A percentile compares a stretch with the other conserved stretches of the same genome.
Conservation (phyloP, 2,797 vertebrate genomes). For the Ceryle rudis region DNA sequence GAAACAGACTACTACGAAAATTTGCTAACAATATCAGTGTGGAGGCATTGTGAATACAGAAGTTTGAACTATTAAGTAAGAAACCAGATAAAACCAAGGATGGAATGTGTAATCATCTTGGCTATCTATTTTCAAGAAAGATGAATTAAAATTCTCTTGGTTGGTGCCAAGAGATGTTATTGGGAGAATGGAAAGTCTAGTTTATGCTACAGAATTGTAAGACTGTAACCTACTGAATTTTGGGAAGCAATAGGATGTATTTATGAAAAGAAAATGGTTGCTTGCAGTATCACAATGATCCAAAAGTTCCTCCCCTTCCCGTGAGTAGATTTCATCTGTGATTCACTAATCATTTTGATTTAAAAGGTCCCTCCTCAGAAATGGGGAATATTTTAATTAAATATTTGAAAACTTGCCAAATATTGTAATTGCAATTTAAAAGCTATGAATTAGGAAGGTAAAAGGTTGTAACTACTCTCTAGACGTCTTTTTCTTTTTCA, state of each 20-base stretch:
- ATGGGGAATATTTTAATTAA: slow-evolving; percentile 10
- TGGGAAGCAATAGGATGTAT: neutral
- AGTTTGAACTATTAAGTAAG: neutral
- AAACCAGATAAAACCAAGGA: neutral
- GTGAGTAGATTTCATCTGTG: neutral
- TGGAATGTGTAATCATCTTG: neutral
- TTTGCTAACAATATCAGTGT: accelerated
- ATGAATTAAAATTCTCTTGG: neutral
- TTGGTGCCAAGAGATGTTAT: neutral
- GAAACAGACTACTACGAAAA: neutral
- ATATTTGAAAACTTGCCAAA: slow-evolving; percentile 15
- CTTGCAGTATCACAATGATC: neutral
- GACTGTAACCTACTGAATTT: neutral
- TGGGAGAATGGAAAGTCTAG: neutral
- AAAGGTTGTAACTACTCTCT: slow-evolving; percentile 42
- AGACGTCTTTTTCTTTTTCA: neutral
- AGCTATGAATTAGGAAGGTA: slow-evolving; percentile 33
- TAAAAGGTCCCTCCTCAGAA: neutral
- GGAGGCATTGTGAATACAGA: neutral
- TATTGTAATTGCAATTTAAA: slow-evolving; percentile 32
- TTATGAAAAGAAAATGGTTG: neutral
- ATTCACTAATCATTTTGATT: slow-evolving; percentile 19
- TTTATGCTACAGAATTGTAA: neutral
- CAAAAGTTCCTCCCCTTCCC: neutral
- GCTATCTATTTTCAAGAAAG: neutral